A percentile compares a stretch with the other conserved stretches of the same genome.
phyloP scores from a whole-genome alignment of 2,888 invertebrate species.

The Volucella bombylans region DNA sequence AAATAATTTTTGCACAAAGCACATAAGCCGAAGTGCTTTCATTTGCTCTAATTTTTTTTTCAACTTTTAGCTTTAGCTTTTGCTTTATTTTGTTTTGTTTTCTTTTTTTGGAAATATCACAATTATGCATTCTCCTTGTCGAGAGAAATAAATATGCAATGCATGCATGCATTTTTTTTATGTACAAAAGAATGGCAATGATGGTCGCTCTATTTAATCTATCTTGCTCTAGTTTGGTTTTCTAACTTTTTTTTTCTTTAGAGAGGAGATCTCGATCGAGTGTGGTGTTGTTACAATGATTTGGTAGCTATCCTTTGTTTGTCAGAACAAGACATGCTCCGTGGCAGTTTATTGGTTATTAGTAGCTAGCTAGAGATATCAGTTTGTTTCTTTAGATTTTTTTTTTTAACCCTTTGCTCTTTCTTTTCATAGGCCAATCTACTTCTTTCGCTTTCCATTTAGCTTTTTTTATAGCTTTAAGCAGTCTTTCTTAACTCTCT shows the following conservation, averaged over 20 bases:
- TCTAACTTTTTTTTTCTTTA: not conserved
- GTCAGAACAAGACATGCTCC: constrained; percentile 67
- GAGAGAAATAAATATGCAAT: constrained; percentile 64
- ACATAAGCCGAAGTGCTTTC: constrained; percentile 66
- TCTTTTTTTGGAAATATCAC: constrained; percentile 67
- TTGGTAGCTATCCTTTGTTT: constrained; percentile 28
- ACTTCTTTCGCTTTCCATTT: not conserved
- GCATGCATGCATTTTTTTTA: constrained; percentile 64
- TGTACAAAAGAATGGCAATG: constrained; percentile 74
- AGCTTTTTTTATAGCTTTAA: constrained; percentile 29
- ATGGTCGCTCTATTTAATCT: constrained; percentile 63
- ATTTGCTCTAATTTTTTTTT: not conserved
- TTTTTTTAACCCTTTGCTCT: constrained; percentile 36
- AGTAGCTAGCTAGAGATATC: constrained; percentile 66
- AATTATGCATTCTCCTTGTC: constrained; percentile 65
- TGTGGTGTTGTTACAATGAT: constrained; percentile 14
- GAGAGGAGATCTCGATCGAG: constrained; percentile 19
- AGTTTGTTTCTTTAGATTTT: not conserved
- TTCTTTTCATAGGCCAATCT: constrained; percentile 8
- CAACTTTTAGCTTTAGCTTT: constrained; percentile 6
- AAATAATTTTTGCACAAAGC: constrained; percentile 58
- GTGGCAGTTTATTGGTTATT: constrained; percentile 72
- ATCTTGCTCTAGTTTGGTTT: constrained; percentile 8
- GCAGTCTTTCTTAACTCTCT: constrained; percentile 57
- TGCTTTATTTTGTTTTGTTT: constrained; percentile 29